A percentile compares a stretch with the other conserved stretches of the same genome.
Evolutionary conservation across 2,797 vertebrate species (phyloP).

Genomic region (Sebastes itinus): DNA sequence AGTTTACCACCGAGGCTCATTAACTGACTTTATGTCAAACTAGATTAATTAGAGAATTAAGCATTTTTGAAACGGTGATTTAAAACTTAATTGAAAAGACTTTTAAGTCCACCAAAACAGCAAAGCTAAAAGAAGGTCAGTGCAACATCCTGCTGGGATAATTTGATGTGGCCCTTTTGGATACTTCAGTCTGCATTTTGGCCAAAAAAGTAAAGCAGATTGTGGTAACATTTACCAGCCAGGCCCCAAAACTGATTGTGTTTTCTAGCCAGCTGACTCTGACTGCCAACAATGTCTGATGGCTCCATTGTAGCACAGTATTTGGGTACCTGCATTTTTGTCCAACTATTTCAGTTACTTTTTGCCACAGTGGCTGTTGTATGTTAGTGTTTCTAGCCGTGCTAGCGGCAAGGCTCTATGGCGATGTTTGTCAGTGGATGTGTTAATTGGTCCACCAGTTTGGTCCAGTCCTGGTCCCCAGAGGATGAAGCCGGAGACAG

Average conservation of each 20-base stretch:
- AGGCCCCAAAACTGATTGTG: slow-evolving; percentile 29
- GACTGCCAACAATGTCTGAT: slow-evolving; percentile 20
- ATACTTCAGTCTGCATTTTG: slow-evolving; percentile 15
- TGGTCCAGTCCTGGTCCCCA: background rate
- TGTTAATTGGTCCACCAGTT: background rate
- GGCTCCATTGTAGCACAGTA: background rate
- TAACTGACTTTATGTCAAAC: background rate
- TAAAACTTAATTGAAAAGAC: background rate
- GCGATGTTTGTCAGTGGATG: background rate
- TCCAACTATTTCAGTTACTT: background rate
- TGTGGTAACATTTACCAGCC: slow-evolving; percentile 31
- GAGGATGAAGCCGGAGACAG: background rate
- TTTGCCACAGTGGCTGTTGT: background rate
- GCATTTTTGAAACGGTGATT: background rate
- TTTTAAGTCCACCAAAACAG: background rate
- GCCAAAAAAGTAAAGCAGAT: slow-evolving; percentile 16
- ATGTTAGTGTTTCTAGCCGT: background rate
- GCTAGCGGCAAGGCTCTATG: background rate
- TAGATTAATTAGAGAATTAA: background rate
- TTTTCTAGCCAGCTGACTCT: slow-evolving; percentile 27
- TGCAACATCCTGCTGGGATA: slow-evolving; percentile 29
- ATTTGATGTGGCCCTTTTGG: slow-evolving; percentile 43
- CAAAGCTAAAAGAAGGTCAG: background rate
- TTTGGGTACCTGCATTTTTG: background rate
- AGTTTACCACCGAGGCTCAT: background rate